Conservation (phyloP, 2,797 vertebrate genomes). For the Rhabdomys pumilio region DNA sequence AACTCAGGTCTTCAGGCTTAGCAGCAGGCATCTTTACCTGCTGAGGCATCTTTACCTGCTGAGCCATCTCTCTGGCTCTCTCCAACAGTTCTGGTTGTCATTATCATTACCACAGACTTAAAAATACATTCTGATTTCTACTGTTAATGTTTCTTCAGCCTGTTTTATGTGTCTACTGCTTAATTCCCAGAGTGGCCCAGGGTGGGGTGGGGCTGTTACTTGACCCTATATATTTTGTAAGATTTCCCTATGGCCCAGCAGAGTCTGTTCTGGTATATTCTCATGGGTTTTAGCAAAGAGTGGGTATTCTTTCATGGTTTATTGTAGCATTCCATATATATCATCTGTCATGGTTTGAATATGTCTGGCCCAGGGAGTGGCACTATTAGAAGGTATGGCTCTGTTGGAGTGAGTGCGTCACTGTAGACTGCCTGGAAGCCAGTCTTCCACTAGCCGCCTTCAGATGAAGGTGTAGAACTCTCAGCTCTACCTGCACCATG, state of each 20-base stretch:
- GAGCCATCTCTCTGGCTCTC: background rate
- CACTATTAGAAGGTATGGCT: no score
- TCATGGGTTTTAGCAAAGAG: background rate
- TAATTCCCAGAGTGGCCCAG: background rate
- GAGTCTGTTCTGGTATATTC: background rate
- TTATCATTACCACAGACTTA: background rate
- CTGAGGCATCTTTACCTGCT: background rate
- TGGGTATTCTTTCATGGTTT: background rate
- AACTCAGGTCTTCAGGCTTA: background rate
- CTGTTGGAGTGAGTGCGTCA: no score
- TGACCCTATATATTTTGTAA: background rate
- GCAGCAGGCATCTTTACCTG: background rate
- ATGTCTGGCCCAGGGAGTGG: no score
- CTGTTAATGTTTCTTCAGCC: background rate
- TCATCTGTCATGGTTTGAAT: no score
- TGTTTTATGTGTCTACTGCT: background rate
- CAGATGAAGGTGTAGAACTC: no score
- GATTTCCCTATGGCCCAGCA: background rate
- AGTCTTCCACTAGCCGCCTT: no score
- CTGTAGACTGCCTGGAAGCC: no score
- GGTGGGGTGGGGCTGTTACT: background rate
- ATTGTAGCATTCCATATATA: background rate
- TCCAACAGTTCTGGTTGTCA: background rate
- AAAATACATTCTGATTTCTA: background rate
- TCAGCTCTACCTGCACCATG: no score